Evolutionary conservation across 2,888 invertebrate species (phyloP).

Genomic region (Serripes groenlandicus): DNA sequence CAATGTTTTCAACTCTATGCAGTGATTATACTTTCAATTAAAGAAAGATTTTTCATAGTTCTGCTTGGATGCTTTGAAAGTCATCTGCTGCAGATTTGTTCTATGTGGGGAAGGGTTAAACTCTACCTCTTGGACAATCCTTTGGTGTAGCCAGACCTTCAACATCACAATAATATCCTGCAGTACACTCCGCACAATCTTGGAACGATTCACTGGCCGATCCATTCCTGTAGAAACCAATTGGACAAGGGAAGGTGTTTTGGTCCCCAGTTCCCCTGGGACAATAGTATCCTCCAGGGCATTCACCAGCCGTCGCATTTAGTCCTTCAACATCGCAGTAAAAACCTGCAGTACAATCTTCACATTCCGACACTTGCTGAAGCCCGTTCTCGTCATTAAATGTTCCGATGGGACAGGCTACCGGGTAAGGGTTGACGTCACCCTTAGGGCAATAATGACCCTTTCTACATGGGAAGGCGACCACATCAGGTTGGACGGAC

Average conservation of each 20-base stretch:
- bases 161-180: slow-evolving; percentile 83
- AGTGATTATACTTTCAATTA: too few relatives aligned
- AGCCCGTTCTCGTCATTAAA: slow-evolving; percentile 80
- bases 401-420: slow-evolving; percentile 84
- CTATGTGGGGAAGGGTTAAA: not conserved
- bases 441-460: slow-evolving; percentile 85
- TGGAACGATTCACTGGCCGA: slow-evolving; percentile 84
- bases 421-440: slow-evolving; percentile 83
- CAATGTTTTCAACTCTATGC: too few relatives aligned
- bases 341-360: slow-evolving; percentile 82
- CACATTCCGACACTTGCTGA: slow-evolving; percentile 82
- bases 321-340: slow-evolving; percentile 83
- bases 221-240: slow-evolving; percentile 84
- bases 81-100: too few relatives aligned
- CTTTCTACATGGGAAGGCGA: slow-evolving; percentile 77
- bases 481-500: slow-evolving; percentile 79
- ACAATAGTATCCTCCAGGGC: slow-evolving; percentile 85
- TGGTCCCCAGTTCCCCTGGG: slow-evolving; percentile 81
- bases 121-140: slow-evolving; percentile 78
- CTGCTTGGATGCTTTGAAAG: too few relatives aligned
- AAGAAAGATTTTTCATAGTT: too few relatives aligned
- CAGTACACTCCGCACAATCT: slow-evolving; percentile 84
- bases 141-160: slow-evolving; percentile 82
- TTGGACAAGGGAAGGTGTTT: slow-evolving; percentile 81
- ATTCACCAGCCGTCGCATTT: slow-evolving; percentile 77